Evolutionary conservation across 1,140 invertebrate genomes (phyloP).

Genomic region (Helicoverpa zea): DNA sequence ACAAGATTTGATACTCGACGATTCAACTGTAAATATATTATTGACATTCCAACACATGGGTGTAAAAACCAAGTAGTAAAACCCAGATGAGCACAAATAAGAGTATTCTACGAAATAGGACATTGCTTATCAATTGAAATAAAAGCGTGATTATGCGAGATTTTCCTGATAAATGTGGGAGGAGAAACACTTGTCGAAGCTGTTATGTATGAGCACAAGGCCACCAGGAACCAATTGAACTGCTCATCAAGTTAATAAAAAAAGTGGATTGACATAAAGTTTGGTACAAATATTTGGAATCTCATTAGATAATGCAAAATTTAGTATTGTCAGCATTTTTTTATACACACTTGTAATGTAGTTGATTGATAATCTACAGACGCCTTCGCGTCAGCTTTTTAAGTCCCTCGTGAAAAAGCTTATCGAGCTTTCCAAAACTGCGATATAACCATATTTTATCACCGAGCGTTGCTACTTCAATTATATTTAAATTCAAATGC

Average conservation of each 20-base stretch:
- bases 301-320: neutral
- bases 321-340: neutral
- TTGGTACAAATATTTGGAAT: constrained; percentile 39
- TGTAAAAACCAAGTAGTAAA: neutral
- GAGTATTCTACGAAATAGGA: neutral
- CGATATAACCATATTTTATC: too few species aligned
- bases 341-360: too few species aligned
- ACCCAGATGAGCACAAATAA: neutral
- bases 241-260: constrained; percentile 20
- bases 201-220: constrained; percentile 16
- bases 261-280: constrained; percentile 31
- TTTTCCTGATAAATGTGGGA: constrained; percentile 26
- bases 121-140: neutral
- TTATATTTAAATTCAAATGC: too few species aligned
- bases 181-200: constrained; percentile 20
- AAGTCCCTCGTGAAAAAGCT: too few species aligned
- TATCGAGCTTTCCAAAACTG: too few species aligned
- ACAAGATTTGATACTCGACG: too few species aligned
- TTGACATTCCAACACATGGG: too few species aligned
- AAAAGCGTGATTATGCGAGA: constrained; percentile 3
- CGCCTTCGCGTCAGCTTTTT: too few species aligned
- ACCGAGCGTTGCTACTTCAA: too few species aligned
- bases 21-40: too few species aligned
- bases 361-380: too few species aligned
- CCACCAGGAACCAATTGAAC: constrained; percentile 34